phyloP scores from a whole-genome alignment of 2,888 invertebrate genomes.

The Phyllotreta cruciferae region DNA sequence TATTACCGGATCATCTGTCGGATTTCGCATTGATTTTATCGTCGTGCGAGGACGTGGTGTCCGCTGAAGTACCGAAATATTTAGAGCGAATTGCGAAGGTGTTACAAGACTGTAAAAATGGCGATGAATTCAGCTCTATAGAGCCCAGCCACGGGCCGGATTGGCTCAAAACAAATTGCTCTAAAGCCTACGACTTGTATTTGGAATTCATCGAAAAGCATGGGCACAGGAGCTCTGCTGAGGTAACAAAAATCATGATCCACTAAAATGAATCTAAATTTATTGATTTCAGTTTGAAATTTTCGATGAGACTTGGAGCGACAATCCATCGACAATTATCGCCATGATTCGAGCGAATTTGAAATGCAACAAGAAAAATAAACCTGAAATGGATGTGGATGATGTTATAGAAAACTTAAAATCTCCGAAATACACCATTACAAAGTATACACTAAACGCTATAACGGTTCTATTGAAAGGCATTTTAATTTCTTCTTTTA shows the following conservation, averaged over 20 bases:
- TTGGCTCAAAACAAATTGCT: slow-evolving; percentile 67
- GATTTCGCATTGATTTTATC: slow-evolving; percentile 75
- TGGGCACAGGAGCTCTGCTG: slow-evolving; percentile 74
- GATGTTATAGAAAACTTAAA: slow-evolving; percentile 63
- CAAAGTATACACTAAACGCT: slow-evolving; percentile 57
- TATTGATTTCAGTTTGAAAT: slow-evolving; percentile 69
- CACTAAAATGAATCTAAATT: neutral
- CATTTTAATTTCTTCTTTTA: slow-evolving; percentile 47
- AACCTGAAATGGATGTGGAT: slow-evolving; percentile 50
- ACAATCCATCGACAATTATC: slow-evolving; percentile 70
- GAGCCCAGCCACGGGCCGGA: slow-evolving; percentile 62
- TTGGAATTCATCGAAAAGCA: slow-evolving; percentile 70
- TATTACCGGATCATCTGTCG: slow-evolving; percentile 69
- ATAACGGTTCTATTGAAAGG: neutral
- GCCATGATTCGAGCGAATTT: slow-evolving; percentile 66
- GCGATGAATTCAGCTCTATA: slow-evolving; percentile 62
- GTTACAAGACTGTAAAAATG: slow-evolving; percentile 50
- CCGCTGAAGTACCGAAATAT: slow-evolving; percentile 71
- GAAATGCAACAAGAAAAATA: slow-evolving; percentile 43
- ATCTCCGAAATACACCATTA: slow-evolving; percentile 61
- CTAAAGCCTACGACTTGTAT: slow-evolving; percentile 61
- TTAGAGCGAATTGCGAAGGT: slow-evolving; percentile 51
- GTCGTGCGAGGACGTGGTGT: slow-evolving; percentile 72
- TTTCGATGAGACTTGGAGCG: slow-evolving; percentile 70
- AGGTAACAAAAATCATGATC: slow-evolving; percentile 58